Percentiles rank a stretch among this genome's conserved stretches.
phyloP scores from a whole-genome alignment of 2,113 vertebrate species.

The Ginglymostoma cirratum region DNA sequence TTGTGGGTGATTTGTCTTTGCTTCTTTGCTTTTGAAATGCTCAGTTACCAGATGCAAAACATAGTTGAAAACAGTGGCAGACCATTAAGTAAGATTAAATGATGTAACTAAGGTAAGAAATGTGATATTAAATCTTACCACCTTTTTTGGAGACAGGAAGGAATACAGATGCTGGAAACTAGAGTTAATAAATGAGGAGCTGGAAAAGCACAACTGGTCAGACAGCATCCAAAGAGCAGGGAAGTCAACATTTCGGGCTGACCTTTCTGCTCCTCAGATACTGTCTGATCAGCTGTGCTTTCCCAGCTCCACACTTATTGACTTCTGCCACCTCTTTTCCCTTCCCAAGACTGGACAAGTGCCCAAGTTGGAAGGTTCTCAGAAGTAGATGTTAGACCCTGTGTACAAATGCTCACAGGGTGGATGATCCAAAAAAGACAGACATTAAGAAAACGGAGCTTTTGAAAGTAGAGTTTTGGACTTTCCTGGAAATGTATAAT shows the following conservation, averaged over 20 bases:
- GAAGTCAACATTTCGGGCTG: no score
- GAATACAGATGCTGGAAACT: no score
- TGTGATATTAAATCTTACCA: not conserved
- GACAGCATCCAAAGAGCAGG: no score
- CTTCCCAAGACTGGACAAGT: not conserved
- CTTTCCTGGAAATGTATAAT: not conserved
- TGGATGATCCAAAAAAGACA: conserved; percentile 41
- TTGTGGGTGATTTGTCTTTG: not conserved
- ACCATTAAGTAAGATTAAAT: not conserved
- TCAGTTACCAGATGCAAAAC: not conserved
- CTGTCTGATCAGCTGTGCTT: no score
- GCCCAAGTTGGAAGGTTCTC: not conserved
- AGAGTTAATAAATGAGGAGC: no score
- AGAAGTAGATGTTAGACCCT: conserved; percentile 39
- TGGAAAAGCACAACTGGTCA: no score
- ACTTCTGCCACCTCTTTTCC: not conserved
- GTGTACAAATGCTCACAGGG: conserved; percentile 38
- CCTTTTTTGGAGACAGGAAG: not conserved
- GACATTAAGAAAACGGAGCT: conserved; percentile 43
- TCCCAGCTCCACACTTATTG: no score
- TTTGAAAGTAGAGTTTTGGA: conserved; percentile 43
- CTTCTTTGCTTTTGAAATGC: not conserved
- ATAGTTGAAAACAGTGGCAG: not conserved
- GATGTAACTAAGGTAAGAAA: not conserved
- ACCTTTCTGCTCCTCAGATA: no score